Conservation (phyloP, 2,797 vertebrate species). For the Discoglossus pictus region DNA sequence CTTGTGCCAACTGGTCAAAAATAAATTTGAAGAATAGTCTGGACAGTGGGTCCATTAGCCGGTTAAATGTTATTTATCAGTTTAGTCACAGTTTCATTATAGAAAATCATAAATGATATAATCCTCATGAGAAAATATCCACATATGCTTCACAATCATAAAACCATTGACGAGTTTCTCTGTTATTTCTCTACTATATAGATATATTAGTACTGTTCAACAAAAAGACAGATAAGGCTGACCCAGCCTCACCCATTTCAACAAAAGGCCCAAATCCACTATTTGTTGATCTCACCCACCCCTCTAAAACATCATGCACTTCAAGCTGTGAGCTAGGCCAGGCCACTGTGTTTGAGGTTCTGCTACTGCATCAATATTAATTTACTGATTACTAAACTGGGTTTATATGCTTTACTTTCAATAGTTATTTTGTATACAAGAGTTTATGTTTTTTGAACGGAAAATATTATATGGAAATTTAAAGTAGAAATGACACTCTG, state of each 20-base stretch:
- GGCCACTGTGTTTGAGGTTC: slow-evolving; percentile 91
- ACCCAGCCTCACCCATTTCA: background rate
- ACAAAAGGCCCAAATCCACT: background rate
- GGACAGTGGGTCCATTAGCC: too few species aligned
- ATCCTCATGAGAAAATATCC: too few species aligned
- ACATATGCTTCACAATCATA: too few species aligned
- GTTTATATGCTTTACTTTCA: too few species aligned
- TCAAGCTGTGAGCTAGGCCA: slow-evolving; percentile 92
- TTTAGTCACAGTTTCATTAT: too few species aligned
- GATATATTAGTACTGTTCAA: background rate
- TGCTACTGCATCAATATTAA: slow-evolving; percentile 81
- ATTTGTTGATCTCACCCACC: slow-evolving; percentile 7
- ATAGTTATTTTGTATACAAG: slow-evolving; percentile 42
- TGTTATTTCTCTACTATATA: too few species aligned
- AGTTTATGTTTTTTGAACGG: background rate
- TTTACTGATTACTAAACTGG: too few species aligned
- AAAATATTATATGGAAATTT: background rate
- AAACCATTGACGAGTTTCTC: too few species aligned
- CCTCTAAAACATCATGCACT: slow-evolving; percentile 82
- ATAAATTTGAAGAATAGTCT: too few species aligned
- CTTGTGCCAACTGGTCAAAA: too few species aligned
- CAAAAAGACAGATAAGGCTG: background rate
- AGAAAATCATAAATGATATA: too few species aligned
- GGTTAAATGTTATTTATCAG: too few species aligned
- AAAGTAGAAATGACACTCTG: slow-evolving; percentile 24